Evolutionary conservation across 2,888 invertebrate species (phyloP), one percentile per base, ranked within the genome.

Genomic region (Dynastes maya): DNA sequence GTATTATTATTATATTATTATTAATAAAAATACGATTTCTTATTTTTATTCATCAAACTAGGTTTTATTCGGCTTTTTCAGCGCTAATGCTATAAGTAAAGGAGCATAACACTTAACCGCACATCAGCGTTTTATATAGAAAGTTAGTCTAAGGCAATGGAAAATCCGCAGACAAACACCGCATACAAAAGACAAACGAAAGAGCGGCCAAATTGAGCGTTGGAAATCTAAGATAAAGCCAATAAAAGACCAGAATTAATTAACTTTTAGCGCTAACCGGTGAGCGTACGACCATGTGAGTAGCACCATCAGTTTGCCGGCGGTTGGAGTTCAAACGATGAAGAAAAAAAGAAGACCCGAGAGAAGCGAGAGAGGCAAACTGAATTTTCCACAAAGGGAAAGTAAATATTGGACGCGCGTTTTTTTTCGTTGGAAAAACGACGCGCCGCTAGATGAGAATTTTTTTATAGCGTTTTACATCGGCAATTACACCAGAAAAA

Each of bases 161-260:
- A 32, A 32, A 63, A 63, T 63, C 32, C 13, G 27, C 61, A 61
- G 53, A 58, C 32, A 32, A 27, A 29, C 22, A 16, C 37, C 8
- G 5, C 5, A 71, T 16, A 32, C 27, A 71, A 71, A 32, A 49
- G 45, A 58, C 37, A 71, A 71, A 71, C 71, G 22, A 37, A 63
- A 63, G 29, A 51, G 2, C 29, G 68, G 71, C 49, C 37, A 71
- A 71, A 71, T 55, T 71, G 61, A 13, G 72, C 72, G 63, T 74
- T 74, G 61, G 72, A 74, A 74, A 63, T 74, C 72, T 74, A 74
- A 74, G 72, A 74, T 74, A 74, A 74, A 74, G 61, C 61, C 45
- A 63, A 63, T 49, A 74, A 68, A 74, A 61, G 72, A 27, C 61
- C 61, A 27, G 45, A 61, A 29, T 74, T 74, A 74, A 74, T 74